phyloP scores from a whole-genome alignment of 2,113 vertebrate genomes.

The Hippolais icterina region DNA sequence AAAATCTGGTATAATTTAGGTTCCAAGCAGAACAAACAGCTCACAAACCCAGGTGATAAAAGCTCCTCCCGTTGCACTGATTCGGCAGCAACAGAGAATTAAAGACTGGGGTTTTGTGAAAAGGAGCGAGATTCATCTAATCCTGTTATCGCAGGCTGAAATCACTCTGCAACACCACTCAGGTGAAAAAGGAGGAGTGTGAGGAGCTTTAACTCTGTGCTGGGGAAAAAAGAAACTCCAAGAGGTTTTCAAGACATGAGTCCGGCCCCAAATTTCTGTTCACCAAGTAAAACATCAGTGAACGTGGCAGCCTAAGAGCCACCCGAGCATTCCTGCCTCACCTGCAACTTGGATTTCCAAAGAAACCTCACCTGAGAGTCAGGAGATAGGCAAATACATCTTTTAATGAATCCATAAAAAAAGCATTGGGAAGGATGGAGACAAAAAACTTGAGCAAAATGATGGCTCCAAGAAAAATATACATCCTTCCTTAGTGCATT shows the following conservation, averaged over 20 bases:
- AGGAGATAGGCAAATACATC: background rate
- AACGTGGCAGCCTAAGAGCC: no score
- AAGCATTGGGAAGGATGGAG: background rate
- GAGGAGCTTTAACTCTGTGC: background rate
- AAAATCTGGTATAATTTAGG: background rate
- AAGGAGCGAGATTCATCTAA: background rate
- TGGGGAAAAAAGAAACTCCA: background rate
- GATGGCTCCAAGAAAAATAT: background rate
- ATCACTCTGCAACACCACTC: background rate
- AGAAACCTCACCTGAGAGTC: background rate
- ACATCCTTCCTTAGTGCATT: background rate
- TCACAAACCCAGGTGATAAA: background rate
- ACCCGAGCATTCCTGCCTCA: rapidly evolving
- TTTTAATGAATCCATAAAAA: background rate
- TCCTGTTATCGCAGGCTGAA: background rate
- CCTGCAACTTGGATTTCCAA: background rate
- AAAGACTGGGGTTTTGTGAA: background rate
- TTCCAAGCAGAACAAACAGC: background rate
- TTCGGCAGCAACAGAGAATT: background rate
- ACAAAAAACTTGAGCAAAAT: background rate
- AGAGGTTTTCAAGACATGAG: background rate
- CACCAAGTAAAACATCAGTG: background rate
- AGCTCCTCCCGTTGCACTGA: background rate
- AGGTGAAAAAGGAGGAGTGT: background rate
- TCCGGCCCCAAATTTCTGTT: background rate